These are phyloP conservation scores for Chirona hameri DNA, from an alignment of 2,888 invertebrate species.

Conservation along the genomic window DNA sequence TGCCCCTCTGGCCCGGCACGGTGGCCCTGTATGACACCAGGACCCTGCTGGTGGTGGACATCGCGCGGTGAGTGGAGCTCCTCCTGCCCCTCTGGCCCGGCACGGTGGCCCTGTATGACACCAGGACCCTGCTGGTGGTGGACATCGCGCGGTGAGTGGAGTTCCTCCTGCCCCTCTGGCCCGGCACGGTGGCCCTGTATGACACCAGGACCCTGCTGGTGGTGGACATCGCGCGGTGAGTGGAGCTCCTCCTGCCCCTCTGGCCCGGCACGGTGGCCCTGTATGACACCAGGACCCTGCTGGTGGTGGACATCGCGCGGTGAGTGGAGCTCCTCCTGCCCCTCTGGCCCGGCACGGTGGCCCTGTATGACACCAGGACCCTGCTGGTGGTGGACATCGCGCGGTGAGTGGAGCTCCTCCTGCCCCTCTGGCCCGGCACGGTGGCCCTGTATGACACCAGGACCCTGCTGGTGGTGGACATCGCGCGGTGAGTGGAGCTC, in stretches of 20 bases:
- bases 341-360: neutral
- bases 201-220: neutral
- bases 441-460: neutral
- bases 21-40: neutral
- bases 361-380: neutral
- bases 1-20: neutral
- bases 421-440: neutral
- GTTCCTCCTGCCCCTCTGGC: neutral
- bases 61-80: too few relatives aligned
- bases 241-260: neutral
- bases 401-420: too few relatives aligned
- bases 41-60: neutral
- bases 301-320: conserved; percentile 3
- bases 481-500: too few relatives aligned
- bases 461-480: neutral
- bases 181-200: neutral
- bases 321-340: too few relatives aligned
- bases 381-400: conserved; percentile 4
- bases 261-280: neutral
- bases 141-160: too few relatives aligned
- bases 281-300: neutral
- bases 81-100: neutral
- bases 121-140: neutral
- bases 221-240: too few relatives aligned
- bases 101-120: neutral